Conservation (phyloP, 2,113 vertebrate species). For the Lutjanus erythropterus region DNA sequence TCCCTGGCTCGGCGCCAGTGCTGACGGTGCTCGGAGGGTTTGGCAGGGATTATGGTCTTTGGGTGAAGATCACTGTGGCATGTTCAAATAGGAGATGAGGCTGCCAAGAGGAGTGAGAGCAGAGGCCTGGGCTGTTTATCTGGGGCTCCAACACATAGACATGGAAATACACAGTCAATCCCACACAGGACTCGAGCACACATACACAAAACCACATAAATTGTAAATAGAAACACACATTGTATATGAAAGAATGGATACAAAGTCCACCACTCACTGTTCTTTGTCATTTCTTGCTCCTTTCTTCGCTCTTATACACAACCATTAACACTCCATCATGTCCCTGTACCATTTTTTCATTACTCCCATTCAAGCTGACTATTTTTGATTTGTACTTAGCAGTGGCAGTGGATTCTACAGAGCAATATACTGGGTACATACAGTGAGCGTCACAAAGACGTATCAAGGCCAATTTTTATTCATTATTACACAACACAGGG, state of each 20-base stretch:
- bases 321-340: not conserved
- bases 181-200: constrained; percentile 1
- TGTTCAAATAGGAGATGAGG: constrained; percentile 59
- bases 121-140: constrained; percentile 58
- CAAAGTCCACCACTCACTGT: too few relatives aligned
- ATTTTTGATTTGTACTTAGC: not conserved
- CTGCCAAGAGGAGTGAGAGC: constrained; percentile 72
- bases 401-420: not conserved
- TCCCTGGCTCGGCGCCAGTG: constrained; percentile 69
- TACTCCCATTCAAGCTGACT: not conserved
- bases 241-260: too few relatives aligned
- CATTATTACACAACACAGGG: too few relatives aligned
- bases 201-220: not conserved
- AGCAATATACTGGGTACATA: too few relatives aligned
- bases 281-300: too few relatives aligned
- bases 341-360: not conserved
- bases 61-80: constrained; percentile 76
- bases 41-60: constrained; percentile 79
- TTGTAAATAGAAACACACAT: not conserved
- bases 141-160: constrained; percentile 2
- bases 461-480: too few relatives aligned
- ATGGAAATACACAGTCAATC: not conserved
- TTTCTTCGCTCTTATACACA: not conserved
- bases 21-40: constrained; percentile 71
- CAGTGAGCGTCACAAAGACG: too few relatives aligned